Evolutionary conservation across 2,113 vertebrate species (phyloP).

Genomic region (Sinosuthora webbiana): DNA sequence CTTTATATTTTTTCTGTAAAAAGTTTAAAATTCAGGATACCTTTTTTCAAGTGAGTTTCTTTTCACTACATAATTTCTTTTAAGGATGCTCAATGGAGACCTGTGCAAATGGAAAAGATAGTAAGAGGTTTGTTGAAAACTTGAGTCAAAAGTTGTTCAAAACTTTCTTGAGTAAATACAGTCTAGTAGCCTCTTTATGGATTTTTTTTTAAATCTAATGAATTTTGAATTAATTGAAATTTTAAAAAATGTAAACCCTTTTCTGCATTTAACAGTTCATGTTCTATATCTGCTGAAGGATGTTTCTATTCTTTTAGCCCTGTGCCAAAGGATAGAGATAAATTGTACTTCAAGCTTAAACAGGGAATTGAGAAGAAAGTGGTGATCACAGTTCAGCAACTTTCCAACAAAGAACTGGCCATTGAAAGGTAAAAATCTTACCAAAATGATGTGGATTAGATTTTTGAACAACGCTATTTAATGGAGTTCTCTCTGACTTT

Average conservation of each 20-base stretch:
- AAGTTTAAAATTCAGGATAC: background rate
- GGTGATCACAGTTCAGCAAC: conserved; percentile 90
- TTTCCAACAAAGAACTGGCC: conserved; percentile 91
- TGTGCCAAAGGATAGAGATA: conserved; percentile 97
- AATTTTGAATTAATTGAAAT: background rate
- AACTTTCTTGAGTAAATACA: background rate
- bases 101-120: background rate
- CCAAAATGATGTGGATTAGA: background rate
- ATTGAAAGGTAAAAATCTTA: conserved; percentile 87
- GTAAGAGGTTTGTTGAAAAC: background rate
- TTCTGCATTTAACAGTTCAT: background rate
- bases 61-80: background rate
- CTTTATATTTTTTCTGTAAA: background rate
- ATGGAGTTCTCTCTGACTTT: background rate
- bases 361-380: conserved; percentile 95
- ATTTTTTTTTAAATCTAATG: background rate
- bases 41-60: background rate
- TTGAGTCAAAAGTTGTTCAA: rapidly evolving
- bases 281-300: background rate
- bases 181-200: background rate
- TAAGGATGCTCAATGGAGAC: background rate
- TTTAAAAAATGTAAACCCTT: background rate
- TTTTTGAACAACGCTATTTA: background rate
- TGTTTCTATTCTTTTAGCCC: conserved; percentile 75
- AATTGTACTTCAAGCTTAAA: conserved; percentile 95